A percentile compares a stretch with the other conserved stretches of the same genome.
phyloP scores from a whole-genome alignment of 2,113 vertebrate genomes.

The Polypterus bichir region DNA sequence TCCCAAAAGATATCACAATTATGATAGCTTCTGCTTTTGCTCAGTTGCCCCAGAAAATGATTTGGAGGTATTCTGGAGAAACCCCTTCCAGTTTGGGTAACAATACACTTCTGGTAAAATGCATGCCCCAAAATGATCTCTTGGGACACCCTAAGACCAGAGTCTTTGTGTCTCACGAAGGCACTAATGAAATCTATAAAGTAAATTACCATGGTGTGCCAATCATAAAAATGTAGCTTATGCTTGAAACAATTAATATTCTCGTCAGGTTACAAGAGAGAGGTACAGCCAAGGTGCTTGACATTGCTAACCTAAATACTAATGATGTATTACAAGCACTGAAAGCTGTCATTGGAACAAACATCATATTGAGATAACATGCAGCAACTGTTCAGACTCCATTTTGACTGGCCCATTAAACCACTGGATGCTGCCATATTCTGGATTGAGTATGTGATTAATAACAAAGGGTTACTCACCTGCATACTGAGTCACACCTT shows the following conservation, averaged over 20 bases:
- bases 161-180: slow-evolving; percentile 46
- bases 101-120: slow-evolving; percentile 45
- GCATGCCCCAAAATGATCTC: slow-evolving; percentile 53
- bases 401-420: slow-evolving; percentile 14
- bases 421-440: slow-evolving; percentile 14
- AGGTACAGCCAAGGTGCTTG: slow-evolving; percentile 39
- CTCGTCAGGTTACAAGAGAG: slow-evolving; percentile 33
- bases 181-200: slow-evolving; percentile 48
- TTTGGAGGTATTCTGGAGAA: slow-evolving; percentile 43
- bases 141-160: slow-evolving; percentile 44
- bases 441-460: slow-evolving; percentile 35
- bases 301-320: slow-evolving; percentile 27
- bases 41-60: slow-evolving; percentile 47
- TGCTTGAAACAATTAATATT: slow-evolving; percentile 52
- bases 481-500: slow-evolving; percentile 36
- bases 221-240: slow-evolving; percentile 36
- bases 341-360: too few species aligned
- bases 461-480: slow-evolving; percentile 48
- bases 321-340: too few species aligned
- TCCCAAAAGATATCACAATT: slow-evolving; percentile 39
- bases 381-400: slow-evolving; percentile 11
- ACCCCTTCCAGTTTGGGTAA: slow-evolving; percentile 36
- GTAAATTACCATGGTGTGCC: slow-evolving; percentile 49
- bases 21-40: slow-evolving; percentile 47
- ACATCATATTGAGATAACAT: slow-evolving; percentile 8